Conservation (phyloP, 2,113 vertebrate genomes). For the Sterrhoptilus dennistouni region DNA sequence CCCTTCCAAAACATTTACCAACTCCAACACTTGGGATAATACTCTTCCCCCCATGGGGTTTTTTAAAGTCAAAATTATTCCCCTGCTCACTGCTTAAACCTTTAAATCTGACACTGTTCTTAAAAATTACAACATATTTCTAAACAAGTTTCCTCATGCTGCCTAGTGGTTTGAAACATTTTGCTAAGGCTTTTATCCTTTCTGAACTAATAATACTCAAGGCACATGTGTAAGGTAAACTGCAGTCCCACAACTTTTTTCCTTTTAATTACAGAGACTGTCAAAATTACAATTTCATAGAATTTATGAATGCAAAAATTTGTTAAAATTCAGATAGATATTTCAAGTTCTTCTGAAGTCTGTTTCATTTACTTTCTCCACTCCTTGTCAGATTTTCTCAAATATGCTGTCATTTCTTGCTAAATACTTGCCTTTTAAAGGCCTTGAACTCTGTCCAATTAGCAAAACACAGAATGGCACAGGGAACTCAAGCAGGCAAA, state of each 20-base stretch:
- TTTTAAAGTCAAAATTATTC: neutral
- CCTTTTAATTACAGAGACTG: neutral
- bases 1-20: neutral
- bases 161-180: neutral
- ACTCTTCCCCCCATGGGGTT: accelerated
- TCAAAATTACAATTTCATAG: neutral
- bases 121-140: neutral
- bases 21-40: neutral
- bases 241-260: neutral
- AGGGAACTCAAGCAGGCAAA: neutral
- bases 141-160: neutral
- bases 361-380: neutral
- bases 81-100: neutral
- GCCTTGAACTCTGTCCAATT: neutral
- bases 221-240: neutral
- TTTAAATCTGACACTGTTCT: neutral
- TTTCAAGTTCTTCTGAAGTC: neutral
- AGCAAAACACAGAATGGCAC: constrained; percentile 17
- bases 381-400: neutral
- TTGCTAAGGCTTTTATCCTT: neutral
- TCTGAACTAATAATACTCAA: neutral
- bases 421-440: constrained; percentile 36
- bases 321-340: neutral
- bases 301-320: neutral
- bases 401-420: constrained; percentile 1